phyloP scores from a whole-genome alignment of 2,113 vertebrate species.

The Cygnus buccinator region DNA sequence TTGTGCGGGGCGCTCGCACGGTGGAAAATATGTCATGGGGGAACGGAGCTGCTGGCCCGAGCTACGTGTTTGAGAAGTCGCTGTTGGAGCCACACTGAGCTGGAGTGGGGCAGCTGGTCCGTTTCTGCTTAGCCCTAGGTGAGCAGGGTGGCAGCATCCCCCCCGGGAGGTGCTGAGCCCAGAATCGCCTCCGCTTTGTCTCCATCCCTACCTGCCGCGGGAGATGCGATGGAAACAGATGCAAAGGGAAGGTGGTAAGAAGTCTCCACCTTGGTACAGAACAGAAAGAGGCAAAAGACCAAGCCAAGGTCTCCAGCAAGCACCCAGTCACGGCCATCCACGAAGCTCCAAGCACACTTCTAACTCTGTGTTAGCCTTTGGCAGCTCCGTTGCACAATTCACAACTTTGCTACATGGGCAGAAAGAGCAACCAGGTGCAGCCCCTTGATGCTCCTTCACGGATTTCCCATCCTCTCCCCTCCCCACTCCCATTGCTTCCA shows the following conservation, averaged over 20 bases:
- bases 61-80: accelerated
- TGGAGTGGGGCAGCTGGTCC: neutral
- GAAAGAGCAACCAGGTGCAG: neutral
- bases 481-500: neutral
- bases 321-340: neutral
- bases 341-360: accelerated
- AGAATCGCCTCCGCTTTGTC: neutral
- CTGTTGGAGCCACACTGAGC: neutral
- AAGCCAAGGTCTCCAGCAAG: neutral
- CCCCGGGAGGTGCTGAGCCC: neutral
- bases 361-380: neutral
- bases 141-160: accelerated
- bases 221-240: neutral
- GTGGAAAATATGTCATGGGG: neutral
- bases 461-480: neutral
- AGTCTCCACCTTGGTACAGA: neutral
- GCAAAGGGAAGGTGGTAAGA: neutral
- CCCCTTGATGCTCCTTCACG: neutral
- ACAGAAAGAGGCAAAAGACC: neutral
- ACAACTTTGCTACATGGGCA: neutral
- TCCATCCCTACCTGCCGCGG: neutral
- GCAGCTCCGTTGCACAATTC: neutral
- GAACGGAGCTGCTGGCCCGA: neutral
- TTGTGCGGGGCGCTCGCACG: neutral
- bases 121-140: neutral